These are phyloP conservation scores for Perizoma flavofasciatum DNA, from an alignment of 2,888 invertebrate genomes.

Conservation along the genomic window DNA sequence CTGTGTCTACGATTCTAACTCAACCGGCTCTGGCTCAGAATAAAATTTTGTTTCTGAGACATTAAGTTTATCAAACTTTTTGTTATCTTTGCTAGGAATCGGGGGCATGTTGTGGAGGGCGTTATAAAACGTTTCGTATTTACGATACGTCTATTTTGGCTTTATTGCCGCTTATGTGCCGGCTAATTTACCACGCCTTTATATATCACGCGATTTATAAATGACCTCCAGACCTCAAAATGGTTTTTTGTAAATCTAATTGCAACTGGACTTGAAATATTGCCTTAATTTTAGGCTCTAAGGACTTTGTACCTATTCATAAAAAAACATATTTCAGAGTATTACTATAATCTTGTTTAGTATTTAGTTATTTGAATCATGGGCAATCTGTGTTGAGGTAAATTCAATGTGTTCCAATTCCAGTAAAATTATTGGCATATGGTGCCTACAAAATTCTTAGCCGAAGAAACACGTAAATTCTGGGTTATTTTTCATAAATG, in stretches of 20 bases:
- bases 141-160: constrained; percentile 63
- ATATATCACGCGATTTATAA: constrained; percentile 55
- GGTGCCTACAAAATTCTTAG: constrained; percentile 29
- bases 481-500: constrained; percentile 72
- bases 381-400: not conserved
- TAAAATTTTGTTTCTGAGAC: too few species aligned
- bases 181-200: constrained; percentile 53
- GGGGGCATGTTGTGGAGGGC: constrained; percentile 49
- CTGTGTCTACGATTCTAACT: too few species aligned
- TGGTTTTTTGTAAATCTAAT: constrained; percentile 46
- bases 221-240: constrained; percentile 47
- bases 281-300: constrained; percentile 14
- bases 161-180: constrained; percentile 59
- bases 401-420: not conserved
- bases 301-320: constrained; percentile 1
- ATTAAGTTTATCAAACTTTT: constrained; percentile 51
- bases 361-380: constrained; percentile 7
- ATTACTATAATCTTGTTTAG: not conserved
- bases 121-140: constrained; percentile 64
- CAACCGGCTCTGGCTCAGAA: too few species aligned
- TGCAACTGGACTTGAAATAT: constrained; percentile 36
- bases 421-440: not conserved
- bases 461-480: constrained; percentile 46
- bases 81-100: constrained; percentile 55
- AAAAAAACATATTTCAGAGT: too few species aligned